phyloP scores from a whole-genome alignment of 2,888 invertebrate species.

The Ophraella communa region DNA sequence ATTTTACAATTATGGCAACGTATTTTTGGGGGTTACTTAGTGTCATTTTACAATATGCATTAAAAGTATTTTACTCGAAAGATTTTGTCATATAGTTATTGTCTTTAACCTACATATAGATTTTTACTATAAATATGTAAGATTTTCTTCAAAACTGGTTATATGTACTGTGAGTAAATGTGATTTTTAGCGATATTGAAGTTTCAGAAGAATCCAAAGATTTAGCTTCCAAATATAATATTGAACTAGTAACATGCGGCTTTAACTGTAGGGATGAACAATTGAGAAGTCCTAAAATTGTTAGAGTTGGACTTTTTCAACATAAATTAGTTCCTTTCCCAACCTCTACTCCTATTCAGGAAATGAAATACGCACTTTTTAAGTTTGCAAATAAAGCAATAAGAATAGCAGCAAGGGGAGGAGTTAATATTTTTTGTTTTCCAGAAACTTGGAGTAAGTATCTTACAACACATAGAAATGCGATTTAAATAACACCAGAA shows the following conservation, averaged over 20 bases:
- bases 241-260: slow-evolving; percentile 78
- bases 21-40: too few species aligned
- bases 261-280: slow-evolving; percentile 75
- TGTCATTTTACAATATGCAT: neutral
- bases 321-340: slow-evolving; percentile 78
- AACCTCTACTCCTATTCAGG: slow-evolving; percentile 71
- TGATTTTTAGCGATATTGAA: slow-evolving; percentile 44
- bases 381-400: slow-evolving; percentile 76
- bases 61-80: too few species aligned
- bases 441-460: slow-evolving; percentile 96
- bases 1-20: too few species aligned
- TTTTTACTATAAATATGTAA: too few species aligned
- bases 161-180: too few species aligned
- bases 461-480: neutral
- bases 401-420: slow-evolving; percentile 75
- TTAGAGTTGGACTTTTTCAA: slow-evolving; percentile 87
- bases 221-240: slow-evolving; percentile 63
- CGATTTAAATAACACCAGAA: neutral
- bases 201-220: slow-evolving; percentile 63
- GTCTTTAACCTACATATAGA: too few species aligned
- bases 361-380: slow-evolving; percentile 81
- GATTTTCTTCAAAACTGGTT: too few species aligned
- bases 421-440: slow-evolving; percentile 89
- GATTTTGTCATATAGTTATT: too few species aligned
- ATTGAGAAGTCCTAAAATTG: slow-evolving; percentile 70